Percentiles rank a stretch among this genome's conserved stretches.
Conservation (phyloP, 92 coral and sea anemone genomes). For the Paragorgia papillata region DNA sequence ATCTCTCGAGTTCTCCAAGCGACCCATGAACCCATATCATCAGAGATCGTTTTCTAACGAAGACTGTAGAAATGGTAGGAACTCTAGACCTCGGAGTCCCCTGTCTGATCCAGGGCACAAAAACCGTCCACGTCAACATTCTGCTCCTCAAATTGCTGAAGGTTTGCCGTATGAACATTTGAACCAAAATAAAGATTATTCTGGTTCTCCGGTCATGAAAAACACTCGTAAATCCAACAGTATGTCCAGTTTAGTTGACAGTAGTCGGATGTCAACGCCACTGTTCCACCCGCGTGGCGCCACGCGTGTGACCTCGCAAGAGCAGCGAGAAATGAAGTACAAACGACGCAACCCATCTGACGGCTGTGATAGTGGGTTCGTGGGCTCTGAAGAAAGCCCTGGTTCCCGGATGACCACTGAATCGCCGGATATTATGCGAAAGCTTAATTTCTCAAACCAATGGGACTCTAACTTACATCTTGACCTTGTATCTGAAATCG, state of each 20-base stretch:
- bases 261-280: slow-evolving; percentile 93
- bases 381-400: slow-evolving; percentile 97
- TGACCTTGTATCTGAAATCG: slow-evolving; percentile 29
- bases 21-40: neutral
- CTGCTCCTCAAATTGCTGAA: neutral
- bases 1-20: neutral
- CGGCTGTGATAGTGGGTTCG: slow-evolving; percentile 95
- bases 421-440: slow-evolving; percentile 65
- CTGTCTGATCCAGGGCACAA: neutral
- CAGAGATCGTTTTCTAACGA: neutral
- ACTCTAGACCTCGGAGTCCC: neutral
- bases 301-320: slow-evolving; percentile 73
- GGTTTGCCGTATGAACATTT: neutral
- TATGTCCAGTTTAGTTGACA: slow-evolving; percentile 79
- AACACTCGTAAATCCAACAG: slow-evolving; percentile 45
- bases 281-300: slow-evolving; percentile 80
- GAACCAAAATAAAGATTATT: neutral
- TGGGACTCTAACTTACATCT: slow-evolving; percentile 38
- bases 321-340: slow-evolving; percentile 56
- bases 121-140: neutral
- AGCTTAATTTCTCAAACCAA: slow-evolving; percentile 11
- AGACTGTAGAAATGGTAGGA: neutral
- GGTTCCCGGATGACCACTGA: slow-evolving; percentile 74
- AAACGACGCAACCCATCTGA: slow-evolving; percentile 13
- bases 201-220: neutral